Evolutionary conservation across 2,888 invertebrate species (phyloP).

Genomic region (Boloria selene): DNA sequence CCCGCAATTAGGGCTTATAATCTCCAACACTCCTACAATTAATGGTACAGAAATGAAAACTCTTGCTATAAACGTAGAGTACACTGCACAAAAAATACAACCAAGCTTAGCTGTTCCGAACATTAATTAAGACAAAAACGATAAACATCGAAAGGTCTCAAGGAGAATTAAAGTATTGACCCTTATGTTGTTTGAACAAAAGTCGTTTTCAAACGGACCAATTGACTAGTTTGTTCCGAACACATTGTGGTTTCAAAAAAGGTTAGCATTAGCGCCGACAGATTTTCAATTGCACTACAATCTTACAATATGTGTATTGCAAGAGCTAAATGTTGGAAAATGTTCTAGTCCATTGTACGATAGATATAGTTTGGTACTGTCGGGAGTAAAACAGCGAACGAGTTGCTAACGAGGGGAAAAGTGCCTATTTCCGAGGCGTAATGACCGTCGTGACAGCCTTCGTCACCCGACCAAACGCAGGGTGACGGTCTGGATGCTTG

Average conservation of each 20-base stretch:
- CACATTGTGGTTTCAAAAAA: constrained; percentile 57
- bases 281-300: constrained; percentile 45
- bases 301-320: constrained; percentile 31
- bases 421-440: constrained; percentile 80
- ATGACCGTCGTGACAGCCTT: constrained; percentile 73
- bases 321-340: constrained; percentile 19
- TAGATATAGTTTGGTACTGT: constrained; percentile 49
- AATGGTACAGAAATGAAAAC: constrained; percentile 74
- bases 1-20: constrained; percentile 71
- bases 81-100: constrained; percentile 68
- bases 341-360: constrained; percentile 10
- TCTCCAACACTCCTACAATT: constrained; percentile 69
- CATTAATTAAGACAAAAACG: constrained; percentile 74
- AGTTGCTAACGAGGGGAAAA: constrained; percentile 80
- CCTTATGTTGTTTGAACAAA: constrained; percentile 43
- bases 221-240: constrained; percentile 55
- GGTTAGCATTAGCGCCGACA: constrained; percentile 52
- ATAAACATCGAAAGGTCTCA: constrained; percentile 55
- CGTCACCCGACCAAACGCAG: constrained; percentile 44
- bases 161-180: constrained; percentile 46
- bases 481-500: constrained; percentile 25
- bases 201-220: constrained; percentile 44
- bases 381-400: constrained; percentile 60
- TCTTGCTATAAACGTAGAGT: constrained; percentile 61
- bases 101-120: constrained; percentile 71